These are phyloP conservation scores for Apomyelois bistriatella DNA, from an alignment of 2,888 invertebrate genomes.

Conservation along the genomic window DNA sequence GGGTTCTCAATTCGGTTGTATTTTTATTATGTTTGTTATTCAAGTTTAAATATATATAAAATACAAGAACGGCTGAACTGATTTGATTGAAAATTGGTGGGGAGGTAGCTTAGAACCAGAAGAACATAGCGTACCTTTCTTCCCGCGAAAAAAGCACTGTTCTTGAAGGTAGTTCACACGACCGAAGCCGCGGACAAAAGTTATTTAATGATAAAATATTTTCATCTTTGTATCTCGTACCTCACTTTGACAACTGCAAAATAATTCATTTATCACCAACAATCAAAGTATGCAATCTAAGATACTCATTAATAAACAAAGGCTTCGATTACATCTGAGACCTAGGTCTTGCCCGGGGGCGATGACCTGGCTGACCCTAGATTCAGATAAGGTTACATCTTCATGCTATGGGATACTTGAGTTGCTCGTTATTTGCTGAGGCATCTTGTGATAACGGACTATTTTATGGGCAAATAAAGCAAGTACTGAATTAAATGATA, in stretches of 20 bases:
- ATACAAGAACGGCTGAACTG: too few relatives aligned
- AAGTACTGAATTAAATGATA: background rate
- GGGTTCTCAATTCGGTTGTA: too few relatives aligned
- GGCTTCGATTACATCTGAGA: background rate
- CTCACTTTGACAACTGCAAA: background rate
- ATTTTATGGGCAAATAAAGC: background rate
- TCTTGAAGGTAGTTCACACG: too few relatives aligned
- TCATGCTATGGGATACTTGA: conserved; percentile 4
- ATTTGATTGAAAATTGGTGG: too few relatives aligned
- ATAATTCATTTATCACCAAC: background rate
- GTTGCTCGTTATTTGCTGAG: background rate
- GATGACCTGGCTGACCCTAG: conserved; percentile 7
- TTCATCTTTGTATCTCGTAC: background rate
- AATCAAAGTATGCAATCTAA: conserved; percentile 2
- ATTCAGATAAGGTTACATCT: conserved; percentile 12
- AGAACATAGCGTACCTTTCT: too few relatives aligned
- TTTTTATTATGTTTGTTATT: too few relatives aligned
- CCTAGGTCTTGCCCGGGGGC: conserved; percentile 1
- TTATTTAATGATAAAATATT: too few relatives aligned
- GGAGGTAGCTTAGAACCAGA: too few relatives aligned
- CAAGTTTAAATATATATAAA: too few relatives aligned
- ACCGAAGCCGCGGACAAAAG: too few relatives aligned
- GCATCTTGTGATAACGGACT: background rate
- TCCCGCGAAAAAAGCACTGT: too few relatives aligned
- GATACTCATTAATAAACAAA: conserved; percentile 13